Conservation (phyloP, 1,140 invertebrate genomes). For the Drosophila pectinifera region DNA sequence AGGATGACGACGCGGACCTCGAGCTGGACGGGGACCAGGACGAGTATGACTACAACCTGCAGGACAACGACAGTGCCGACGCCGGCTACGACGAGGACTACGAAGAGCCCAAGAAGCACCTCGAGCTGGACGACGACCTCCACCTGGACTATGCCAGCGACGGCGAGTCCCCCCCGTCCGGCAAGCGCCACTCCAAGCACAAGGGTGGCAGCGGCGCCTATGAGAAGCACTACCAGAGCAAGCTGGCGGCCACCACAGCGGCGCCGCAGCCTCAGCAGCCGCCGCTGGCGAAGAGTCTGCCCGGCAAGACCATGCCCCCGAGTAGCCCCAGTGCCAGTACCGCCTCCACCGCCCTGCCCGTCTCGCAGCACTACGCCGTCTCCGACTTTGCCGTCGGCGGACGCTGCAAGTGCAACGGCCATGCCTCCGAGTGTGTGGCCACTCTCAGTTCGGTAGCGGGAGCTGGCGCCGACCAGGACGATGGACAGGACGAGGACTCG, state of each 20-base stretch:
- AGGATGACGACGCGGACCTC: slow-evolving; percentile 73
- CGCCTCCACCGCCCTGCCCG: slow-evolving; percentile 73
- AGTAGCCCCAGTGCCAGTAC: slow-evolving; percentile 30
- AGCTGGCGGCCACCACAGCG: slow-evolving; percentile 52
- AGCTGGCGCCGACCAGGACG: slow-evolving; percentile 38
- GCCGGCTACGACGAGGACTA: slow-evolving; percentile 84
- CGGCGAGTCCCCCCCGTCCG: slow-evolving; percentile 33
- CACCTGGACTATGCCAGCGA: slow-evolving; percentile 80
- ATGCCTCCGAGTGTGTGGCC: slow-evolving; percentile 93
- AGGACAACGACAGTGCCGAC: slow-evolving; percentile 80
- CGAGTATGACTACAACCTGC: slow-evolving; percentile 79
- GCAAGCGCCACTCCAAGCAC: slow-evolving; percentile 62
- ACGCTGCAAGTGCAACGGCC: slow-evolving; percentile 99
- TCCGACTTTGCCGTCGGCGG: slow-evolving; percentile 99
- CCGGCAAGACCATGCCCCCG: slow-evolving; percentile 17
- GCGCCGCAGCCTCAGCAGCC: not conserved
- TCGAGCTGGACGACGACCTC: slow-evolving; percentile 77
- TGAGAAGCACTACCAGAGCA: slow-evolving; percentile 74
- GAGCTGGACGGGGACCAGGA: slow-evolving; percentile 78
- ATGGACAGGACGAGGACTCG: slow-evolving; percentile 86
- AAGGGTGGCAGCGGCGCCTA: slow-evolving; percentile 65
- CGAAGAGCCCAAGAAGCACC: slow-evolving; percentile 81
- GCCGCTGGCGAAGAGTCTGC: slow-evolving; percentile 3
- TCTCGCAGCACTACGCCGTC: slow-evolving; percentile 93
- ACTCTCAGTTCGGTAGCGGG: slow-evolving; percentile 15